Percentiles rank a stretch among this genome's conserved stretches.
phyloP scores from a whole-genome alignment of 2,113 vertebrate genomes.

The Microtus richardsoni region DNA sequence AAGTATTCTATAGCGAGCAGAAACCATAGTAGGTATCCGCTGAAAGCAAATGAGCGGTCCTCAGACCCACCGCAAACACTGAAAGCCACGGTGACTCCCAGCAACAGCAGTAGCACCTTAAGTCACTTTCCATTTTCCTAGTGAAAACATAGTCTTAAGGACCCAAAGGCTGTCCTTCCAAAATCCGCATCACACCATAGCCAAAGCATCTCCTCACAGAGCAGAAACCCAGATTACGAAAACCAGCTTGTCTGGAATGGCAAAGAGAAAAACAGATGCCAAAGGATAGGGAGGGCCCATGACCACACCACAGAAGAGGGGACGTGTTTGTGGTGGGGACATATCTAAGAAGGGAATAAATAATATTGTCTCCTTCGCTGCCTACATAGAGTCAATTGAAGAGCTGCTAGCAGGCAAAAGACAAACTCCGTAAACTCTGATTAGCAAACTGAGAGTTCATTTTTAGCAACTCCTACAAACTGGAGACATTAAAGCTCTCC shows the following conservation, averaged over 20 bases:
- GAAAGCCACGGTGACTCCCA: not conserved
- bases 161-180: not conserved
- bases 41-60: slow-evolving; percentile 21
- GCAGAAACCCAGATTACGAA: not conserved
- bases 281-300: not conserved
- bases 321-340: too few relatives aligned
- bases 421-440: not conserved
- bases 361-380: not conserved
- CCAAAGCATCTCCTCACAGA: not conserved
- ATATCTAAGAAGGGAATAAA: not conserved
- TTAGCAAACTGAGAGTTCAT: not conserved
- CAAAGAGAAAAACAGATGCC: not conserved
- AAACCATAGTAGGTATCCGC: slow-evolving; percentile 14
- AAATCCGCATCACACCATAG: not conserved
- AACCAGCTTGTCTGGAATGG: not conserved
- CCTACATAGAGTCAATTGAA: not conserved
- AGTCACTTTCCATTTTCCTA: not conserved
- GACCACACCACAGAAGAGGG: not conserved
- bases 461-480: not conserved
- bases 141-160: not conserved
- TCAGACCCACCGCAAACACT: slow-evolving; percentile 4
- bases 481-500: not conserved
- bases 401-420: not conserved
- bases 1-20: slow-evolving; percentile 36
- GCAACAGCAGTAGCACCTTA: not conserved